Conservation (phyloP, 2,888 invertebrate genomes). For the Rotaria macrura region DNA sequence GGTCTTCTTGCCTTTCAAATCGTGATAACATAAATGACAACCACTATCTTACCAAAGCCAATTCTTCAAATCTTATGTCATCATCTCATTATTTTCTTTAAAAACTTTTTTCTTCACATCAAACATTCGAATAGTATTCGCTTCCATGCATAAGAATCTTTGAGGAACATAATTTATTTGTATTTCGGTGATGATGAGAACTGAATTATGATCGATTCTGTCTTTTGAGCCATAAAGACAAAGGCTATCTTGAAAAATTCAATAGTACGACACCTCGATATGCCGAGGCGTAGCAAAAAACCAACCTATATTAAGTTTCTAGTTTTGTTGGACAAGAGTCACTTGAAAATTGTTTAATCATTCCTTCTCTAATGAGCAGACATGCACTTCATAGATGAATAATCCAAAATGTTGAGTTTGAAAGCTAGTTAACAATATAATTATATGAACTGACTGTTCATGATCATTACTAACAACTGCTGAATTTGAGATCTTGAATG, state of each 20-base stretch:
- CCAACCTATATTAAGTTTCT: no score
- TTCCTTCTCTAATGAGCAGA: not conserved
- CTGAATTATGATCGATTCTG: not conserved
- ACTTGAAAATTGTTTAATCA: not conserved
- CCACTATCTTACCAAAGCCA: not conserved
- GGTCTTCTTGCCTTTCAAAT: not conserved
- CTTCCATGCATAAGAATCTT: not conserved
- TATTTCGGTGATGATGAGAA: not conserved
- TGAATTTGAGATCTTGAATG: not conserved
- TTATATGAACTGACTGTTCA: not conserved
- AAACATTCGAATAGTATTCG: not conserved
- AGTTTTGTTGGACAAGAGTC: no score
- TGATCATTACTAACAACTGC: not conserved
- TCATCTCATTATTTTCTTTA: not conserved
- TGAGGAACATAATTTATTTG: not conserved
- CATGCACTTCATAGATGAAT: not conserved
- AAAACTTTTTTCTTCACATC: not conserved
- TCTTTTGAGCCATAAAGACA: not conserved
- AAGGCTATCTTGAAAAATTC: not conserved
- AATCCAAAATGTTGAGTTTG: not conserved
- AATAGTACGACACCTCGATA: not conserved
- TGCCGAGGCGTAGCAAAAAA: no score
- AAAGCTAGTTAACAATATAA: not conserved
- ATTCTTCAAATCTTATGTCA: not conserved
- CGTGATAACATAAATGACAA: conserved; percentile 15